Evolutionary conservation across 2,888 invertebrate species (phyloP), one percentile per base, ranked within the genome.

Genomic region (Drosophila hamatofila): DNA sequence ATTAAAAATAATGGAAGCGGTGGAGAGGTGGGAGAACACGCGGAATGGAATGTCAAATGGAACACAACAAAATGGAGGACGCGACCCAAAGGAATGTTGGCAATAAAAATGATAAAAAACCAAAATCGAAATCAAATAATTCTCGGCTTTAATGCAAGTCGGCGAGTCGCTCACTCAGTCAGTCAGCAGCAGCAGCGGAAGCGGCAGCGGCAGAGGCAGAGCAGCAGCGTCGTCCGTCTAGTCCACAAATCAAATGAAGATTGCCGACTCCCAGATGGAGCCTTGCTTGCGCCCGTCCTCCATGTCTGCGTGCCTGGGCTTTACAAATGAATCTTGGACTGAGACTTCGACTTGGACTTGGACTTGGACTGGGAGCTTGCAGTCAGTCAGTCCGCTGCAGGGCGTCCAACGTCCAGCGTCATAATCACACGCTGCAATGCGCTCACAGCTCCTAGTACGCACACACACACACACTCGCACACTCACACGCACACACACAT

Each of bases 331-430:
- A 79, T 65, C 80, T 59, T 62, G 60, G 35, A 58, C 48, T 48
- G n/a, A 6, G 48, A 16, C 46, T 25, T 0, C 11, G 11, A 46
- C 16, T 33, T 12, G 49, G 68, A 56, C 71, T 72, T 46, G 54
- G 66, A 61, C 42, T 33, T 1, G 35, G 52, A 35, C 23, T 35
- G 16, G 39, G 69, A 73, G 68, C 61, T 63, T 65, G 63, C 49
- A 67, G 66, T 77, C 77, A 65, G 49, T 76, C 65, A 63, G 69
- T 33, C 71, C 84, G 87, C 84, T 85, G 83, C 84, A 85, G 84
- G 84, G 84, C 84, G 84, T 85, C 86, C 90, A 81, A 77, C 82
- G 61, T 18, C 75, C 90, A 86, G 86, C 90, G 87, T 89, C 90
- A 86, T 90, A 86, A 90, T 89, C 89, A 87, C 87, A 88, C 87